Evolutionary conservation across 2,797 vertebrate genomes (phyloP).

Genomic region (Molothrus ater): DNA sequence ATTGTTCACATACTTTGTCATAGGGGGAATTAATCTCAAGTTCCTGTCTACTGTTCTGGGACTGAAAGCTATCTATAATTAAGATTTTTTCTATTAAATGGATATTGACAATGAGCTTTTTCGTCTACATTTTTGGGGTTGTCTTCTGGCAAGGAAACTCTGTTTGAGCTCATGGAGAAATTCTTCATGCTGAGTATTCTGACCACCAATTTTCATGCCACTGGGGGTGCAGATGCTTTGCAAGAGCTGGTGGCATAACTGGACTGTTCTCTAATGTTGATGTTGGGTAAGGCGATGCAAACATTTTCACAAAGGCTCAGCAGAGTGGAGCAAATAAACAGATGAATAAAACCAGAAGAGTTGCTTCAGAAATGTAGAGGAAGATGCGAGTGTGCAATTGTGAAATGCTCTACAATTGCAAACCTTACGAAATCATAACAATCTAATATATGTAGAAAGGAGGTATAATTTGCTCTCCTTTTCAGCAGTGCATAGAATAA

Average conservation of each 20-base stretch:
- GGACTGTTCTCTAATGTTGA: not conserved
- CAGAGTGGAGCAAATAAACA: not conserved
- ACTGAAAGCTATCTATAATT: constrained; percentile 70
- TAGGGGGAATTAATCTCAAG: constrained; percentile 69
- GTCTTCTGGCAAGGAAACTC: not conserved
- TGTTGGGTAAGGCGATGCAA: not conserved
- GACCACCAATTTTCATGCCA: not conserved
- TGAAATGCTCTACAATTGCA: not conserved
- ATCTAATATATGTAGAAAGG: not conserved
- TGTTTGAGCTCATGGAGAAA: accelerated
- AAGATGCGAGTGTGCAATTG: accelerated
- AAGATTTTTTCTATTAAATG: constrained; percentile 68
- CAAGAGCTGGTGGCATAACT: not conserved
- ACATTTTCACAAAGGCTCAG: not conserved
- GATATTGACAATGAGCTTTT: constrained; percentile 22
- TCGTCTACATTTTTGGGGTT: not conserved
- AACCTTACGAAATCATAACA: not conserved
- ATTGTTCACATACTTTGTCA: constrained; percentile 66
- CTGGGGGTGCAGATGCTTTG: not conserved
- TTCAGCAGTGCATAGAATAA: not conserved
- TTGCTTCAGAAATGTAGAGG: not conserved
- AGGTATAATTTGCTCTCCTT: not conserved
- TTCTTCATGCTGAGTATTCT: not conserved
- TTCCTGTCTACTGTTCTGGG: constrained; percentile 57
- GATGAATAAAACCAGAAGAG: not conserved